Evolutionary conservation across 1,140 invertebrate genomes (phyloP), one percentile per base, ranked within the genome.

Genomic region (Drosophila ambigua): DNA sequence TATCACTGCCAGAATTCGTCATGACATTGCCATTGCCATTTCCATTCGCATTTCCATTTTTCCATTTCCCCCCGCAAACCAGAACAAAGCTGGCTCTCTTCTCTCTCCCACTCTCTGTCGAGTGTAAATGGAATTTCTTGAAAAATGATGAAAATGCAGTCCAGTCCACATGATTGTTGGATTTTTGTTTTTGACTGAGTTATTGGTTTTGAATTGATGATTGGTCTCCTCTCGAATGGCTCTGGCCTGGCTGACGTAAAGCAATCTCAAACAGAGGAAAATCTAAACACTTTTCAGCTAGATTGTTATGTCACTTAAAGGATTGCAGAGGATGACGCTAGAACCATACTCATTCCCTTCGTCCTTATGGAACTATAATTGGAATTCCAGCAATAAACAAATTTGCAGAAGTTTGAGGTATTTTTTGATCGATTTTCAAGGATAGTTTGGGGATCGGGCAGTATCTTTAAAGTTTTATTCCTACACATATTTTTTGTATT

Each of bases 161-260:
- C 82, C 77, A 80, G 31, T 39, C 35, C 73, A 69, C 62, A 81
- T 85, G 82, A 77, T 81, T 66, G 77, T 51, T 66, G 69, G 58
- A 58, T 67, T 81, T 76, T 74, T 75, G 82, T 81, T 85, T 85
- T 85, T 85, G 35, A 13, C 11, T 13, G 81, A 85, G 82, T 75
- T 84, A 84, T 84, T 84, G 81, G 82, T 80, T 81, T 85, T 78
- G 82, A 85, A 87, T 81, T 87, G 81, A 85, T 81, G 82, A 64
- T 67, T 67, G 63, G 48, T 31, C 45, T 46, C 26, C 20, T 28
- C 39, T 46, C 23, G 7, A 64, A 26, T 63, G 35, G 63, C 31
- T 41, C 23, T 24, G 23, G 0, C 35, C 53, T 46, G 16, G 26
- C 9, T 44, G 3, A 60, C 9, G 16, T 6, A 20, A 50, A 44